phyloP scores from a whole-genome alignment of 2,113 vertebrate genomes.

The Tautogolabrus adspersus region DNA sequence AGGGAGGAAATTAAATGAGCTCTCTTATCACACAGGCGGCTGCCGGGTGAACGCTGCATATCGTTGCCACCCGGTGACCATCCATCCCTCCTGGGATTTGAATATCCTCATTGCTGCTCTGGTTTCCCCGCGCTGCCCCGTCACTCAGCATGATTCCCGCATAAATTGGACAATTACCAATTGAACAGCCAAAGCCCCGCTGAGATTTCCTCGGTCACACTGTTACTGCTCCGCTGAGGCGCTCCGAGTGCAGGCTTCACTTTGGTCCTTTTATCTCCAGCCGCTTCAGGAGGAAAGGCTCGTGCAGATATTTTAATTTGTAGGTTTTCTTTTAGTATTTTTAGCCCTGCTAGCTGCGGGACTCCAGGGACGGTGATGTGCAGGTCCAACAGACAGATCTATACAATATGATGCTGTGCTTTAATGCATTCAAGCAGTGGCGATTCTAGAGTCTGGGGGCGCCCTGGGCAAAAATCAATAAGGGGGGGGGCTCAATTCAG shows the following conservation, averaged over 20 bases:
- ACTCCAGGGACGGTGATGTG: not conserved
- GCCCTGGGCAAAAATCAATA: no score
- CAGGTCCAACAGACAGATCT: no score
- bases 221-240: conserved; percentile 12
- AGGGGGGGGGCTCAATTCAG: no score
- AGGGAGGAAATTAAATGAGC: conserved; percentile 49
- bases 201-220: not conserved
- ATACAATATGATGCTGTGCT: no score
- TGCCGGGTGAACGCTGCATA: not conserved
- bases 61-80: conserved; percentile 8
- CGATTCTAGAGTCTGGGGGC: no score
- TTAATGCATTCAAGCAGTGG: no score
- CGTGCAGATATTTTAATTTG: conserved; percentile 10
- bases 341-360: not conserved
- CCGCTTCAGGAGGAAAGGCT: not conserved
- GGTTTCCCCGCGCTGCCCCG: not conserved
- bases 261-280: not conserved
- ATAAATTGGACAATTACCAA: conserved; percentile 45
- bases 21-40: conserved; percentile 29
- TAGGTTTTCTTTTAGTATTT: not conserved
- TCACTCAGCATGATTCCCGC: not conserved
- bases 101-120: not conserved
- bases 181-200: not conserved
- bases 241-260: conserved; percentile 3
- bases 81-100: not conserved